These are phyloP conservation scores for Drepanosiphum platanoidis DNA, from an alignment of 2,888 invertebrate genomes.

Conservation along the genomic window DNA sequence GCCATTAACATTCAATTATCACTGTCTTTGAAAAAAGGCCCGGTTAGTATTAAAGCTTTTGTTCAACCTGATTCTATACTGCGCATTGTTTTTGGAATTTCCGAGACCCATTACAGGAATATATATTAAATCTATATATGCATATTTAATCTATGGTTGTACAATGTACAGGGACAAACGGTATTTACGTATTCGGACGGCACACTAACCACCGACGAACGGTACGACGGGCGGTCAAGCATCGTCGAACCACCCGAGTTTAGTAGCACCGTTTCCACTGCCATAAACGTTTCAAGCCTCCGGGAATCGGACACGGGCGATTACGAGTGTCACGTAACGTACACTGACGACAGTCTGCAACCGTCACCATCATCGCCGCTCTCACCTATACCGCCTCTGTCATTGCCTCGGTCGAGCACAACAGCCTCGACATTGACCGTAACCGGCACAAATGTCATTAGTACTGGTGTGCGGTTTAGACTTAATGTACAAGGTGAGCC, in stretches of 20 bases:
- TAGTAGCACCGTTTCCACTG: conserved; percentile 65
- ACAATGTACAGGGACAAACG: conserved; percentile 74
- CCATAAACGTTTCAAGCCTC: conserved; percentile 86
- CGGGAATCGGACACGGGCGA: conserved; percentile 89
- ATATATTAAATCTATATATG: no score
- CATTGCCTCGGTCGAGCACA: neutral
- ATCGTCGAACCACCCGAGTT: conserved; percentile 67
- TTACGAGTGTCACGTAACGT: conserved; percentile 77
- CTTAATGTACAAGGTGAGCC: conserved; percentile 21
- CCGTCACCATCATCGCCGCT: neutral
- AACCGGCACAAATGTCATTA: no score
- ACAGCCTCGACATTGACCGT: neutral
- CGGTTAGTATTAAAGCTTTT: no score
- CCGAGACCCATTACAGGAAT: no score
- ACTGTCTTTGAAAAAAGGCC: no score
- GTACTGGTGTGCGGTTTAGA: neutral
- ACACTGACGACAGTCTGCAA: neutral
- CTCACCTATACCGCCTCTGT: neutral
- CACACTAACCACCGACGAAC: conserved; percentile 75
- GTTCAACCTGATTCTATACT: no score
- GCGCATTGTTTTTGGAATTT: no score
- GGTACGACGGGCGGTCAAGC: conserved; percentile 78
- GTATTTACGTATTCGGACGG: conserved; percentile 86
- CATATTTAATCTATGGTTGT: no score
- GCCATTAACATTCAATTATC: no score